These are phyloP conservation scores for Caenorhabditis brenneri DNA, from an alignment of 1,140 invertebrate genomes.

Conservation along the genomic window DNA sequence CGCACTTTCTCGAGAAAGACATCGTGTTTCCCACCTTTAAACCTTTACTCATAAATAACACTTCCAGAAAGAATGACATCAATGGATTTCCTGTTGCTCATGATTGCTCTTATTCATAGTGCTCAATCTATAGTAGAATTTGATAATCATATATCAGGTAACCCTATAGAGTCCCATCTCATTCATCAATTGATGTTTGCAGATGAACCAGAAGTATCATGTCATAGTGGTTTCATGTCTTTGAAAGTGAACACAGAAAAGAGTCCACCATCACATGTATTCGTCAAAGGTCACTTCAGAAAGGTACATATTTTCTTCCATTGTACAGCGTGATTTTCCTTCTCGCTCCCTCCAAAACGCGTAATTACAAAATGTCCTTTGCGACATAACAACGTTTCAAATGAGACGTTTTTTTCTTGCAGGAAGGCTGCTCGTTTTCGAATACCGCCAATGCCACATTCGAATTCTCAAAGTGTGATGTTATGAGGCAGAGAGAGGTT, in stretches of 20 bases:
- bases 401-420: background rate
- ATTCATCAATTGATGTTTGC: conserved; percentile 44
- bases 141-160: conserved; percentile 49
- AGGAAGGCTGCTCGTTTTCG: conserved; percentile 57
- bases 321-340: conserved; percentile 56
- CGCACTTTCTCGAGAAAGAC: conserved; percentile 14
- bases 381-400: conserved; percentile 55
- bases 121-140: conserved; percentile 38
- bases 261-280: conserved; percentile 60
- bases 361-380: conserved; percentile 54
- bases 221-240: conserved; percentile 60
- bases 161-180: background rate
- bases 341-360: conserved; percentile 61
- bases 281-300: conserved; percentile 66
- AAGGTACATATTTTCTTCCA: conserved; percentile 52
- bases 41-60: background rate
- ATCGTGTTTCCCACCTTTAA: background rate
- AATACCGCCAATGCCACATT: conserved; percentile 55
- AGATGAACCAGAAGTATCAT: conserved; percentile 67
- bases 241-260: conserved; percentile 64
- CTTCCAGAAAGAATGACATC: conserved; percentile 31
- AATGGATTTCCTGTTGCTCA: conserved; percentile 20
- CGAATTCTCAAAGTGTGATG: conserved; percentile 66
- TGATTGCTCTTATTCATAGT: conserved; percentile 17
- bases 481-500: conserved; percentile 66